A percentile compares a stretch with the other conserved stretches of the same genome.
phyloP scores from a whole-genome alignment of 2,113 vertebrate genomes.

The Polypterus bichir region DNA sequence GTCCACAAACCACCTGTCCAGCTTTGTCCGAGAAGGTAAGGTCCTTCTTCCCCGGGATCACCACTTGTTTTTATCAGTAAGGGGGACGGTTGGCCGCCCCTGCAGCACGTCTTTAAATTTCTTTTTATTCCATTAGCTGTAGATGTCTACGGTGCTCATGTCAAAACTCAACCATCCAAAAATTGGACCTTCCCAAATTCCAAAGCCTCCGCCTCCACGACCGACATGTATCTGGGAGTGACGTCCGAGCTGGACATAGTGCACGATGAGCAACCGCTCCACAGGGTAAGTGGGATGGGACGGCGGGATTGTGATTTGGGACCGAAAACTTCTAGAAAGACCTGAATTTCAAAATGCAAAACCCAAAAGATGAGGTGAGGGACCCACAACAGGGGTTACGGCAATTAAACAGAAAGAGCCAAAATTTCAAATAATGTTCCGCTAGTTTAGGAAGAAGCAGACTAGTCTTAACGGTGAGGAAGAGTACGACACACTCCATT shows the following conservation, averaged over 20 bases:
- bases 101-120: not conserved
- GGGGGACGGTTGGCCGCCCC: not conserved
- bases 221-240: conserved; percentile 63
- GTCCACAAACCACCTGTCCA: conserved; percentile 12
- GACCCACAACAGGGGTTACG: no score
- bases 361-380: no score
- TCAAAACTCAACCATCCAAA: conserved; percentile 49
- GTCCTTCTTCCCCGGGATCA: not conserved
- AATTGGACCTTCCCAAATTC: conserved; percentile 81
- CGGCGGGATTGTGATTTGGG: no score
- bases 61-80: not conserved
- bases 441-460: no score
- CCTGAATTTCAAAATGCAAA: no score
- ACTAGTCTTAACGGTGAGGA: no score
- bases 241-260: conserved; percentile 48
- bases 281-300: conserved; percentile 26
- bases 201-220: conserved; percentile 44
- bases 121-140: conserved; percentile 25
- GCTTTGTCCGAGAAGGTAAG: conserved; percentile 36
- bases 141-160: conserved; percentile 29
- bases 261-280: conserved; percentile 44
- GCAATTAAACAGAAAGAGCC: no score
- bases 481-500: no score
- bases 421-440: no score
- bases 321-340: no score